Conservation (phyloP, 2,113 vertebrate species). For the Dinomys branickii region DNA sequence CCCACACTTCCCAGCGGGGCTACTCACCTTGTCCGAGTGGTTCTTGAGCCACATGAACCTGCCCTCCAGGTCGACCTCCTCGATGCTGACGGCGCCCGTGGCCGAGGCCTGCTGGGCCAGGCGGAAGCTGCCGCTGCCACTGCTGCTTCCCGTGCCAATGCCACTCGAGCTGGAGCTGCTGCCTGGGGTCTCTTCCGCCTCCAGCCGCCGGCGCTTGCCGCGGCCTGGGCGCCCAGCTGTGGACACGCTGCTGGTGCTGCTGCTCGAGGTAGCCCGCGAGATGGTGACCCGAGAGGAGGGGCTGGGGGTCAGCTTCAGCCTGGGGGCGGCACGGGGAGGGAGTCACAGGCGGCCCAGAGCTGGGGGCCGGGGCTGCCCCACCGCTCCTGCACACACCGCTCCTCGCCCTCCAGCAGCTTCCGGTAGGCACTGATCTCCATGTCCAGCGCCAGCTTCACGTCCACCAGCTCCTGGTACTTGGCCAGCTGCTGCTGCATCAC, state of each 20-base stretch:
- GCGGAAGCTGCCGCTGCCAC: slow-evolving; percentile 82
- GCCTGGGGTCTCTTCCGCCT: slow-evolving; percentile 83
- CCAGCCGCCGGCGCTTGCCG: slow-evolving; percentile 92
- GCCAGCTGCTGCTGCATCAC: slow-evolving; percentile 95
- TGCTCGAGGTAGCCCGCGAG: slow-evolving; percentile 91
- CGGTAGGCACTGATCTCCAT: slow-evolving; percentile 99
- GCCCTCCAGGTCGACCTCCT: slow-evolving; percentile 94
- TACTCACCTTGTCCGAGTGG: slow-evolving; percentile 91
- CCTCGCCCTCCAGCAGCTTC: slow-evolving; percentile 96
- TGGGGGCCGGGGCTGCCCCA: not conserved
- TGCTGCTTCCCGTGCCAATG: slow-evolving; percentile 55
- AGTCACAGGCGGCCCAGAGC: accelerated
- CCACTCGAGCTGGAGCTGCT: slow-evolving; percentile 73
- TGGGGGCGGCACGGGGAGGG: slow-evolving; percentile 50
- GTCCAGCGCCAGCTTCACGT: slow-evolving; percentile 96
- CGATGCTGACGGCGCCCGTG: slow-evolving; percentile 90
- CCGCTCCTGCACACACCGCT: slow-evolving; percentile 82
- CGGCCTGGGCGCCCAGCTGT: slow-evolving; percentile 84
- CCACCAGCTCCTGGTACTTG: slow-evolving; percentile 97
- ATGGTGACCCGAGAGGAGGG: slow-evolving; percentile 90
- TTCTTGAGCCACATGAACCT: slow-evolving; percentile 94
- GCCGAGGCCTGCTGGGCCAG: slow-evolving; percentile 91
- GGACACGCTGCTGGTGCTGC: slow-evolving; percentile 85
- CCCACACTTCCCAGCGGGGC: not conserved
- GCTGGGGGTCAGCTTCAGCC: slow-evolving; percentile 95